Evolutionary conservation across 2,113 vertebrate genomes (phyloP).

Genomic region (Anthoscopus minutus): DNA sequence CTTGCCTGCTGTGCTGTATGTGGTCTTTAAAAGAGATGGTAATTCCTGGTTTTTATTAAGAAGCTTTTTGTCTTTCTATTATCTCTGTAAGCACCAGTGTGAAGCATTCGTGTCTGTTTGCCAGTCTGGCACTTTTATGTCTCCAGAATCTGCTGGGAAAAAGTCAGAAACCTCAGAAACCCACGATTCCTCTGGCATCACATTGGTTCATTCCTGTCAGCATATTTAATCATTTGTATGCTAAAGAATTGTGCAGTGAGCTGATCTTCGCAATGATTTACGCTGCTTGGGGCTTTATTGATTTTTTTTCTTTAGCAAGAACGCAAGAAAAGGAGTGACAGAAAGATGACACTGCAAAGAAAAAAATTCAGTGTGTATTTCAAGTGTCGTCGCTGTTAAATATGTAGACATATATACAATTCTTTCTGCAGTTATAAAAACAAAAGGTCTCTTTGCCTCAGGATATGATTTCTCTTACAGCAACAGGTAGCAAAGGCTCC

Average conservation of each 20-base stretch:
- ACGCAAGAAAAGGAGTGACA: neutral
- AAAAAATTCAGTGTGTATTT: neutral
- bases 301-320: neutral
- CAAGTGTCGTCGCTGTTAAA: neutral
- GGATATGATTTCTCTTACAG: neutral
- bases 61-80: neutral
- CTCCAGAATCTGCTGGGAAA: neutral
- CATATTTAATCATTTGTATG: neutral
- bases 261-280: neutral
- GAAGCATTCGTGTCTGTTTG: neutral
- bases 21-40: too few relatives aligned
- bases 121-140: neutral
- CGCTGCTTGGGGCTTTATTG: neutral
- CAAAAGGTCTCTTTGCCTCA: neutral
- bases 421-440: neutral
- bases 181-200: neutral
- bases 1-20: rapidly evolving
- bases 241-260: neutral
- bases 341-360: neutral
- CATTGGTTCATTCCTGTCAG: neutral
- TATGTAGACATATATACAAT: neutral
- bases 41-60: neutral
- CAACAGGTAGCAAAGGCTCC: constrained; percentile 22
- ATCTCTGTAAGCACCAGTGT: neutral
- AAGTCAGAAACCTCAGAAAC: neutral